A percentile compares a stretch with the other conserved stretches of the same genome.
phyloP scores from a whole-genome alignment of 1,140 invertebrate genomes.

The Trachymyrmex cornetzi region DNA sequence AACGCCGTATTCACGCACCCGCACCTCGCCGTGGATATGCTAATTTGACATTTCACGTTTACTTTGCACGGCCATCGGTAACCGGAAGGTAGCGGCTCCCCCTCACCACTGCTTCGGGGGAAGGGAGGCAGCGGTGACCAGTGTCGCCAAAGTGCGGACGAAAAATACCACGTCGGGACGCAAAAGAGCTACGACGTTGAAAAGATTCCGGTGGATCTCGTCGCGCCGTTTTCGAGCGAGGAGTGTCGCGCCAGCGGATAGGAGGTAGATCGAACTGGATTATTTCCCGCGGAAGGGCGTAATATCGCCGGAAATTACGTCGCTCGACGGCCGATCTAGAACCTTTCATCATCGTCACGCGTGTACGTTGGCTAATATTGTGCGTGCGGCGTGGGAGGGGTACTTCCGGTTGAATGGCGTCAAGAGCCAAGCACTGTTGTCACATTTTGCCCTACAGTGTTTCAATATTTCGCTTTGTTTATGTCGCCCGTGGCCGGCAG shows the following conservation, averaged over 20 bases:
- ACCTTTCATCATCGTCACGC: neutral
- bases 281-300: neutral
- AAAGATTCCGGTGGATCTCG: no score
- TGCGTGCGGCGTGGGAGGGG: slow-evolving; percentile 56
- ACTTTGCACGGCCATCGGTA: slow-evolving; percentile 38
- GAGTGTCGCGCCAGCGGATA: no score
- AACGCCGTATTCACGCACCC: slow-evolving; percentile 7
- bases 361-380: neutral
- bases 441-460: slow-evolving; percentile 86
- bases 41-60: slow-evolving; percentile 48
- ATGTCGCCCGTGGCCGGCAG: slow-evolving; percentile 76
- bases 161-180: neutral
- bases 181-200: neutral
- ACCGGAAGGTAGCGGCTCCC: slow-evolving; percentile 17
- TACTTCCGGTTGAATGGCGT: slow-evolving; percentile 85
- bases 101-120: neutral
- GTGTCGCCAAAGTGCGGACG: neutral
- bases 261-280: neutral
- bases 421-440: slow-evolving; percentile 85
- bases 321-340: neutral
- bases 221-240: neutral
- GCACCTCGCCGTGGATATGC: neutral
- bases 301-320: neutral
- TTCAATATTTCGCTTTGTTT: slow-evolving; percentile 86
- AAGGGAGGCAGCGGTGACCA: neutral